Conservation (phyloP, 35 echinoderm and acorn worm genomes). For the Holothuria glaberrima region DNA sequence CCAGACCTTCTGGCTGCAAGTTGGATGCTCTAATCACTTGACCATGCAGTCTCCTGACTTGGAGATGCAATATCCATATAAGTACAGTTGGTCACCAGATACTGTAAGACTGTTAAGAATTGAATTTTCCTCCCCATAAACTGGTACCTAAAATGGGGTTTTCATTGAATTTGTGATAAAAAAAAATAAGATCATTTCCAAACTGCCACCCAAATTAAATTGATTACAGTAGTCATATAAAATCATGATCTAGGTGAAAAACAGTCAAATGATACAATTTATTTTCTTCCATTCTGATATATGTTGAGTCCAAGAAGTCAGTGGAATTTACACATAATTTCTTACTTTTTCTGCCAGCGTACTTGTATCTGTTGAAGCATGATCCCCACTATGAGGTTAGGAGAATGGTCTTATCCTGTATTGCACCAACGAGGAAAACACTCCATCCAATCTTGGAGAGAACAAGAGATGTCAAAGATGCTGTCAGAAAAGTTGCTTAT, state of each 20-base stretch:
- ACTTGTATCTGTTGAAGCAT: conserved; percentile 74
- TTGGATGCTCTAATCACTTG: no score
- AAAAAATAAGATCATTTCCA: no score
- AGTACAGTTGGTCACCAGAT: no score
- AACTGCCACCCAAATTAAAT: no score
- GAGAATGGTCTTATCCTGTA: conserved; percentile 73
- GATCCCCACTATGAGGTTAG: conserved; percentile 85
- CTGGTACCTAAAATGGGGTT: neutral
- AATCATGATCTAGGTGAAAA: no score
- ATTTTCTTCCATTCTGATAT: neutral
- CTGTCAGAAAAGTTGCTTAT: conserved; percentile 80
- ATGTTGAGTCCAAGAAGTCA: no score
- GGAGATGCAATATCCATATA: no score
- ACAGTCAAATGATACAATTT: neutral
- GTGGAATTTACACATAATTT: neutral
- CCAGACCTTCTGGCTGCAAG: no score
- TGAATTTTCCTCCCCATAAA: neutral
- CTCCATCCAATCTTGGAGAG: conserved; percentile 70
- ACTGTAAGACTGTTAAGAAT: no score
- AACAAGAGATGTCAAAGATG: conserved; percentile 86
- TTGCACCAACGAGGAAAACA: conserved; percentile 83
- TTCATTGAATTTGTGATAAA: no score
- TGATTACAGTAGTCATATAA: no score
- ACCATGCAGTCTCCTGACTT: no score
- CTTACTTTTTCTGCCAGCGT: conserved; percentile 64